These are phyloP conservation scores for Acomys russatus DNA, from an alignment of 2,797 vertebrate genomes.

Conservation along the genomic window DNA sequence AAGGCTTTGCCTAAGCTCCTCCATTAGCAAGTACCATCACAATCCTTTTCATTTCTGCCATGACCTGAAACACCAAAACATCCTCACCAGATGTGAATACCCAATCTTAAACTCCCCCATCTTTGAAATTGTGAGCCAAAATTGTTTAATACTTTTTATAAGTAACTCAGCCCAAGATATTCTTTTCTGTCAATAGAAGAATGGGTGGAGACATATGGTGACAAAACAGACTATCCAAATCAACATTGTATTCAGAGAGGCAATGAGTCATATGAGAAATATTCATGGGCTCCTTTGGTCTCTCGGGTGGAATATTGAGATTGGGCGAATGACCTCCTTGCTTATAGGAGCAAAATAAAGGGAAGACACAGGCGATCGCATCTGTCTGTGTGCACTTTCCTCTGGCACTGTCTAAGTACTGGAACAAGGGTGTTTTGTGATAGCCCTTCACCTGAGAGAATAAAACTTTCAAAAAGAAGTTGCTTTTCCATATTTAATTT, in stretches of 20 bases:
- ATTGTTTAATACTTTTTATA: background rate
- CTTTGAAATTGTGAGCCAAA: background rate
- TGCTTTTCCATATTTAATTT: background rate
- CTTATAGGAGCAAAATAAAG: background rate
- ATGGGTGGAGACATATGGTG: background rate
- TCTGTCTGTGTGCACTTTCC: background rate
- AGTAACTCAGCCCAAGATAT: background rate
- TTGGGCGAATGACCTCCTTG: background rate
- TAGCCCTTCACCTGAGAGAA: background rate
- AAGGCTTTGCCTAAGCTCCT: background rate
- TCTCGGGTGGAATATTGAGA: background rate
- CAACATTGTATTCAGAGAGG: background rate
- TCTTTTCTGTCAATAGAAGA: background rate
- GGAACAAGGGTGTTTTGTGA: background rate
- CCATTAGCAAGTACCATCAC: rapidly evolving
- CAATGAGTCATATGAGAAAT: background rate
- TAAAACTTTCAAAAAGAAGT: background rate
- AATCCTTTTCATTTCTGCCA: background rate
- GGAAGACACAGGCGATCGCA: too few relatives aligned
- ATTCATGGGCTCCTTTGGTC: background rate
- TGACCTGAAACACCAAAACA: background rate
- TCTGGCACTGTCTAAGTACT: rapidly evolving
- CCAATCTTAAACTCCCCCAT: background rate
- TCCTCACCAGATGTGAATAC: too few relatives aligned
- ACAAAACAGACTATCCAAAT: background rate